Conservation (phyloP, 37 sponge, comb jelly and placozoan species). For the Agelas oroides region DNA sequence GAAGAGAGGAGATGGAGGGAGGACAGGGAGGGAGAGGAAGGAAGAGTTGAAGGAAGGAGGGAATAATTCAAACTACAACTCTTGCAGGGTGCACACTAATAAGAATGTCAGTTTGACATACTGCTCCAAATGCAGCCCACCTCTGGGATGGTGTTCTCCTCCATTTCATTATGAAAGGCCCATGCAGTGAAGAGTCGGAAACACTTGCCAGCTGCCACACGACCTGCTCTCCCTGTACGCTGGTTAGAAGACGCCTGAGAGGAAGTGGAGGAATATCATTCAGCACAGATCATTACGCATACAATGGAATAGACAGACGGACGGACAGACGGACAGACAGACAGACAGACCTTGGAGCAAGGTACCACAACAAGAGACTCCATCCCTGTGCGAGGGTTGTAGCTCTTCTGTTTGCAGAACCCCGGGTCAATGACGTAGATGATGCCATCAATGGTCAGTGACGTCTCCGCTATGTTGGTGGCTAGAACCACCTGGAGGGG, state of each 20-base stretch:
- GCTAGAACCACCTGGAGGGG: slow-evolving; percentile 90
- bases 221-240: slow-evolving; percentile 96
- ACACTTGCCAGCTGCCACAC: slow-evolving; percentile 98
- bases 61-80: no score
- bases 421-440: slow-evolving; percentile 99
- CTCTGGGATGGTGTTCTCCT: slow-evolving; percentile 94
- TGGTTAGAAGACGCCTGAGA: slow-evolving; percentile 94
- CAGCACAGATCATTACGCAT: no score
- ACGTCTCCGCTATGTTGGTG: slow-evolving; percentile 99
- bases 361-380: slow-evolving; percentile 93
- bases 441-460: slow-evolving; percentile 98
- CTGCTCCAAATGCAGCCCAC: slow-evolving; percentile 25
- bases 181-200: slow-evolving; percentile 96
- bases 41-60: not conserved
- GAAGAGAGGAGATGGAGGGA: not conserved
- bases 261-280: not conserved
- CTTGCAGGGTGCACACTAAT: no score
- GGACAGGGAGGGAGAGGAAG: not conserved
- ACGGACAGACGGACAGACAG: no score
- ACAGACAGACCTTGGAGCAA: slow-evolving; percentile 76
- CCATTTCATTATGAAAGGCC: slow-evolving; percentile 98
- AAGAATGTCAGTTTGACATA: no score
- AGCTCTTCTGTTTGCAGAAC: slow-evolving; percentile 96
- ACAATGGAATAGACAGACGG: no score
- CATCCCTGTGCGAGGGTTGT: slow-evolving; percentile 95